Percentiles rank a stretch among this genome's conserved stretches.
Evolutionary conservation across 2,113 vertebrate genomes (phyloP).

Genomic region (Onychorhynchus coronatus): DNA sequence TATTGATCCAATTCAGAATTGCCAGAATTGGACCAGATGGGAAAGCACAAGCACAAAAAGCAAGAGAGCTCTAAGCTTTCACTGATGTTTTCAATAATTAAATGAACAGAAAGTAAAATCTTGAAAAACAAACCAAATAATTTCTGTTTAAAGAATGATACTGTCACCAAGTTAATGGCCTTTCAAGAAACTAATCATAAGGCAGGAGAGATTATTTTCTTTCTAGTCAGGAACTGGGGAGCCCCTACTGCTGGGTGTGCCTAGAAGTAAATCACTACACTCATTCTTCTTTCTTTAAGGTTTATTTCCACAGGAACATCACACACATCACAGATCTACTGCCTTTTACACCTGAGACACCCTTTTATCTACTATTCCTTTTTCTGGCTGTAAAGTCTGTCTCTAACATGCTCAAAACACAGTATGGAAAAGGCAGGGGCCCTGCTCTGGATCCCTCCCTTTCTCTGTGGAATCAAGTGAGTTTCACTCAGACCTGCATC

Average conservation of each 20-base stretch:
- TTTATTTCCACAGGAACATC: background rate
- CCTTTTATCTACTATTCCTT: background rate
- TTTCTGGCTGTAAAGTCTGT: background rate
- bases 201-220: background rate
- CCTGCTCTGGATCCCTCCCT: background rate
- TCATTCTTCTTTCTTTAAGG: background rate
- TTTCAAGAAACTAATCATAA: background rate
- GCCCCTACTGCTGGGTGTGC: background rate
- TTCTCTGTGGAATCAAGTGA: background rate
- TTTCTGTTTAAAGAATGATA: background rate
- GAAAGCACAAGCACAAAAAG: background rate
- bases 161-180: background rate
- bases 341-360: background rate
- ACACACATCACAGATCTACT: background rate
- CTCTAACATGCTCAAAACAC: background rate
- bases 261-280: background rate
- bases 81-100: background rate
- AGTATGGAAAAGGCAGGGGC: background rate
- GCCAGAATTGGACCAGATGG: background rate
- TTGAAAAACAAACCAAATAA: background rate
- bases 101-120: background rate
- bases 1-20: background rate
- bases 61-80: background rate
- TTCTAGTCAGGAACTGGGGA: background rate
- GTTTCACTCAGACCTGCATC: background rate